A percentile compares a stretch with the other conserved stretches of the same genome.
These are phyloP conservation scores for Eremobia ochroleuca DNA, from an alignment of 2,888 invertebrate genomes.

Conservation along the genomic window DNA sequence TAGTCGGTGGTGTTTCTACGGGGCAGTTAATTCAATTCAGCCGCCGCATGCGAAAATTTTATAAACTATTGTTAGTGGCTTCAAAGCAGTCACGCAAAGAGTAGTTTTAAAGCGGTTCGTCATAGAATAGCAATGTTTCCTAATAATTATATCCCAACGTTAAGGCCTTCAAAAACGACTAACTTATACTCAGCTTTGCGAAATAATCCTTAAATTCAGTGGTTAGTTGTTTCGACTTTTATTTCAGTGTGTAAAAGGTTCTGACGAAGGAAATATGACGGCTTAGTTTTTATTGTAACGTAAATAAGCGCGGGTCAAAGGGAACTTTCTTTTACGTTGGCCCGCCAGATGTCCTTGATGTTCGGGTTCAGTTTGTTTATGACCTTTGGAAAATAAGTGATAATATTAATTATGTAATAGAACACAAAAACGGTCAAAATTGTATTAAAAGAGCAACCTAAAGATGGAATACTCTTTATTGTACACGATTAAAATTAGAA, in stretches of 20 bases:
- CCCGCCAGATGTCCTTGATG: slow-evolving; percentile 78
- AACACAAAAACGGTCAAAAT: neutral
- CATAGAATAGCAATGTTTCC: slow-evolving; percentile 39
- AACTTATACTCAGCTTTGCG: slow-evolving; percentile 43
- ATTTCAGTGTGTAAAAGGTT: slow-evolving; percentile 73
- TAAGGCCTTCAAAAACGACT: slow-evolving; percentile 55
- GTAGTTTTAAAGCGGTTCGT: slow-evolving; percentile 55
- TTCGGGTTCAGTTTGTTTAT: slow-evolving; percentile 75
- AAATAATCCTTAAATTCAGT: slow-evolving; percentile 63
- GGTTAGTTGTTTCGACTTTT: slow-evolving; percentile 75
- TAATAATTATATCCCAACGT: slow-evolving; percentile 48
- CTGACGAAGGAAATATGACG: slow-evolving; percentile 71
- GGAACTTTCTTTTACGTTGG: slow-evolving; percentile 74
- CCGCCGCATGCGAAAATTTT: slow-evolving; percentile 24
- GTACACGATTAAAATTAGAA: neutral
- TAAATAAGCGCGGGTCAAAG: slow-evolving; percentile 73
- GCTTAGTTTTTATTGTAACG: slow-evolving; percentile 79
- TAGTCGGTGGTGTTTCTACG: neutral
- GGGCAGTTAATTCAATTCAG: slow-evolving; percentile 29
- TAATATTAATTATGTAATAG: slow-evolving; percentile 26
- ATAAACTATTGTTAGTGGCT: slow-evolving; percentile 30
- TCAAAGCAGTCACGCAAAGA: slow-evolving; percentile 59
- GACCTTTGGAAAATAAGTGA: slow-evolving; percentile 58
- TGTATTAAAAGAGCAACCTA: neutral
- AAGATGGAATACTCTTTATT: neutral